Conservation (phyloP, 2,797 vertebrate genomes). For the Neosilurus hyrtlii region DNA sequence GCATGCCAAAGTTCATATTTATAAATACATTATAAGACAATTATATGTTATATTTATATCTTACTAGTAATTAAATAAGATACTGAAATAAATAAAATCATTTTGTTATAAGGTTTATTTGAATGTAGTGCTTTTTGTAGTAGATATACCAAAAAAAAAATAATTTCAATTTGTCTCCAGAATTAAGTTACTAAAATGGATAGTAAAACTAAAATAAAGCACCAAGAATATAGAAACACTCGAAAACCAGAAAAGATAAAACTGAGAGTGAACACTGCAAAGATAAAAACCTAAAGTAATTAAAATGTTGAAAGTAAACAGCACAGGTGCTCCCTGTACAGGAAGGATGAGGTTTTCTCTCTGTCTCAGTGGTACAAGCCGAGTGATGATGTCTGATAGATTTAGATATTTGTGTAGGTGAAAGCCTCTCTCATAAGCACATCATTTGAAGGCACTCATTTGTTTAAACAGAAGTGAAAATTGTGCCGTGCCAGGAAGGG, state of each 20-base stretch:
- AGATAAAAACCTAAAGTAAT: not conserved
- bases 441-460: not conserved
- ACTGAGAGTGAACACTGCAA: not conserved
- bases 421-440: constrained; percentile 1
- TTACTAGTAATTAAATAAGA: not conserved
- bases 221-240: not conserved
- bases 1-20: not conserved
- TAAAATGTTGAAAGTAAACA: not conserved
- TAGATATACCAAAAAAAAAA: not conserved
- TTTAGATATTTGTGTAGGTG: not conserved
- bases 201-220: not conserved
- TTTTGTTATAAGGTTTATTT: no score
- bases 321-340: not conserved
- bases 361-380: not conserved
- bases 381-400: not conserved
- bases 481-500: not conserved
- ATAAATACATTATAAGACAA: not conserved
- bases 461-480: not conserved
- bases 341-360: not conserved
- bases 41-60: no score
- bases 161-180: not conserved
- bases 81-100: not conserved
- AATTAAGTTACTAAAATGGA: not conserved
- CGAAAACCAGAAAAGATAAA: not conserved
- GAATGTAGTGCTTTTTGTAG: not conserved